These are phyloP conservation scores for Corvus cornix DNA, from an alignment of 2,113 vertebrate species.

Conservation along the genomic window DNA sequence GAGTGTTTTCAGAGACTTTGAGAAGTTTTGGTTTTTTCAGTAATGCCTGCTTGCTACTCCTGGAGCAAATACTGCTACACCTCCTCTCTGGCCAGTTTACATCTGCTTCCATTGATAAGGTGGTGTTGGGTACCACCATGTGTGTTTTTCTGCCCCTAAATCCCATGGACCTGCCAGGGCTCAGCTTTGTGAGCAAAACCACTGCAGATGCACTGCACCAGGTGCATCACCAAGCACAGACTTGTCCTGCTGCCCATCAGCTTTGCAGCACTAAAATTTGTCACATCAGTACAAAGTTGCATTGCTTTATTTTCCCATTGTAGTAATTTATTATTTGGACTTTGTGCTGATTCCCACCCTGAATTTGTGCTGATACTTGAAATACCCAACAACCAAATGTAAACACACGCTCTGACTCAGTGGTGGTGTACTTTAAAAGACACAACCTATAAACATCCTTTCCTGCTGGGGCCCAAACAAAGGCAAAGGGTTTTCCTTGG, in stretches of 20 bases:
- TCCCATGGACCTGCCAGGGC: not conserved
- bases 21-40: not conserved
- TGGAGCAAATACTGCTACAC: not conserved
- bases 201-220: not conserved
- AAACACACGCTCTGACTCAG: constrained; percentile 14
- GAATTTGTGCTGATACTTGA: not conserved
- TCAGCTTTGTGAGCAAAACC: not conserved
- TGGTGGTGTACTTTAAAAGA: not conserved
- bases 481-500: not conserved
- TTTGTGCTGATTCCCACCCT: not conserved
- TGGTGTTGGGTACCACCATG: not conserved
- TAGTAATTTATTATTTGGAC: not conserved
- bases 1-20: not conserved
- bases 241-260: not conserved
- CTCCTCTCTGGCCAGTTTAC: not conserved
- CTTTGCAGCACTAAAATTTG: not conserved
- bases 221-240: not conserved
- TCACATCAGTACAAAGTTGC: accelerated
- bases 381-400: not conserved
- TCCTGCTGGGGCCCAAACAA: constrained; percentile 37
- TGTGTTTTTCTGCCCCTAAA: not conserved
- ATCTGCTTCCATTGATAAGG: not conserved
- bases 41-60: not conserved
- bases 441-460: constrained; percentile 55
- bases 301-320: not conserved